These are phyloP conservation scores for Corythaixoides concolor DNA, from an alignment of 2,113 vertebrate genomes.

Conservation along the genomic window DNA sequence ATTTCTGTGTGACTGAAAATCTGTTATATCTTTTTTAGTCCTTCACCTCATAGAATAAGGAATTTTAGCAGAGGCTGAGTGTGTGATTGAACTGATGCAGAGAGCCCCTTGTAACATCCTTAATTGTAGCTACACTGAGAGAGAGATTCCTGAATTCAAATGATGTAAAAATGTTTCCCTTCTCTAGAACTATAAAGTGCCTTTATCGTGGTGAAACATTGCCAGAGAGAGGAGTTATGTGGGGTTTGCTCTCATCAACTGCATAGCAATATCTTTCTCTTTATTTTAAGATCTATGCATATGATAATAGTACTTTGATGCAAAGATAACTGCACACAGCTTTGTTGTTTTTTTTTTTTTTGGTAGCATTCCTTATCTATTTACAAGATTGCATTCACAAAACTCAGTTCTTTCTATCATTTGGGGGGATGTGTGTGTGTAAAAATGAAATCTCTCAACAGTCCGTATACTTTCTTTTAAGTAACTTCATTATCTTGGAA, in stretches of 20 bases:
- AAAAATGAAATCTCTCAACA: not conserved
- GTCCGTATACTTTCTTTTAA: not conserved
- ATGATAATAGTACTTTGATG: not conserved
- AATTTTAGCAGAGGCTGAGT: not conserved
- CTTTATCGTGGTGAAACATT: not conserved
- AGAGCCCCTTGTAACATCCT: not conserved
- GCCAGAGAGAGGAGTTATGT: not conserved
- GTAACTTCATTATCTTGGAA: not conserved
- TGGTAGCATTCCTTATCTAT: not conserved
- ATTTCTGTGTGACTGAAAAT: not conserved
- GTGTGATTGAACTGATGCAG: not conserved
- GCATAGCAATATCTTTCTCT: not conserved
- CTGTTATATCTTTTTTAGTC: not conserved
- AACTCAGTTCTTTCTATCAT: not conserved
- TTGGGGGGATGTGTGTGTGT: not conserved
- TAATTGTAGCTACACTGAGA: not conserved
- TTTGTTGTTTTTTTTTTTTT: not conserved
- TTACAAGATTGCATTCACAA: not conserved
- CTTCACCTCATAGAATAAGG: not conserved
- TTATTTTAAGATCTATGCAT: not conserved
- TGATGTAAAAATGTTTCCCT: not conserved
- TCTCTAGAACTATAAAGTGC: not conserved
- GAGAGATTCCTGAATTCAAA: not conserved
- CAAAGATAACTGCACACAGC: not conserved
- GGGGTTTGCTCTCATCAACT: not conserved